Evolutionary conservation across 2,888 invertebrate genomes (phyloP), one percentile per base, ranked within the genome.

Genomic region (Leptopilina syphax): DNA sequence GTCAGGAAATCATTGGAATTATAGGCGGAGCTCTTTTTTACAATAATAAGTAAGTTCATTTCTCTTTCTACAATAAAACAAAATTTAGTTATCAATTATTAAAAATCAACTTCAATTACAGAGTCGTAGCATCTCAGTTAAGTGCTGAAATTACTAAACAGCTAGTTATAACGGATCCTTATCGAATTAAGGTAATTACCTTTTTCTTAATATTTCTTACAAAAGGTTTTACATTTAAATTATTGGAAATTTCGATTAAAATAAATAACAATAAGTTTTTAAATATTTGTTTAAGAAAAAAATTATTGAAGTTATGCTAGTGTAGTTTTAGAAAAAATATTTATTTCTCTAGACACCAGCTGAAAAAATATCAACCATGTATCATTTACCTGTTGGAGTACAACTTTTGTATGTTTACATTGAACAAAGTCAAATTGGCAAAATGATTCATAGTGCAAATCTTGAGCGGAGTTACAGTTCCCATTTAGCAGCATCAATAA

Each of bases 21-120:
- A 92, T 97, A 66, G 98, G 97, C 7, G 98, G 98, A 77, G 94
- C 96, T 77, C 94, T 98, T 79, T 94, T 98, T 81, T 97, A 97
- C 89, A 97, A 97, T 90, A 98, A 97, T 91, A 97, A 97, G 97
- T 97, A 92, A 93, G 93, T 90, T 12, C 50, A 63, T 34, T 4
- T 3, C 34, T 76, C 27, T 41, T 76, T 10, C 1, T 1, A 10
- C 3, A 50, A 3, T 50, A 12, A 50, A 50, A 1, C 50, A 50
- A 44, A 34, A 34, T 2, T 34, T 34, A n/a, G 60, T 44, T 18
- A 4, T 13, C 5, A 65, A 65, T 44, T 3, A 41, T 24, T 41
- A 57, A 44, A 18, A 65, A 44, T 65, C 80, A 77, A 47, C 10
- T 73, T 41, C 80, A 83, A 83, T 93, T 92, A 63, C 91, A 97